Conservation (phyloP, 2,113 vertebrate genomes). For the Coracopsis vasa region DNA sequence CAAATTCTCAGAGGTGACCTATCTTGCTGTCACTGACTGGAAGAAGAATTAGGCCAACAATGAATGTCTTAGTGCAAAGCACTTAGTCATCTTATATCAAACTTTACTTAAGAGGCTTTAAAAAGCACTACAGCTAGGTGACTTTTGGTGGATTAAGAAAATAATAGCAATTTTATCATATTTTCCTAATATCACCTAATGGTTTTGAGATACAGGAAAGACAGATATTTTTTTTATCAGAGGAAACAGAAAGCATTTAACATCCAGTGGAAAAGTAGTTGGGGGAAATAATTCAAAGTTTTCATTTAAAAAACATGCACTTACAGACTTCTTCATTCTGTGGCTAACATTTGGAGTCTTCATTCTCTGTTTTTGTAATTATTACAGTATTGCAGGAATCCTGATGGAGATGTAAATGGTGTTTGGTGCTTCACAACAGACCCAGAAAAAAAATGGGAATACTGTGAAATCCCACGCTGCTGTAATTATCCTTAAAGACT, state of each 20-base stretch:
- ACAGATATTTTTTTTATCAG: not conserved
- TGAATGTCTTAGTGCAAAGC: not conserved
- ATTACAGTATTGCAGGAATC: conserved; percentile 89
- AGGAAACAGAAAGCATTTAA: not conserved
- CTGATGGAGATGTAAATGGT: conserved; percentile 84
- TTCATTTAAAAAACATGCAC: not conserved
- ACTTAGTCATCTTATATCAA: not conserved
- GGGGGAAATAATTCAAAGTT: not conserved
- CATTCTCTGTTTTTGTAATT: conserved; percentile 21
- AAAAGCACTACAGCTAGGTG: not conserved
- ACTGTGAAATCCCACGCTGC: conserved; percentile 86
- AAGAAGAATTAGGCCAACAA: not conserved
- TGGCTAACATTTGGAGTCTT: not conserved
- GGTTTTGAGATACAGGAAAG: not conserved
- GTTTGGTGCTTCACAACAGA: conserved; percentile 93
- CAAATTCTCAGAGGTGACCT: not conserved
- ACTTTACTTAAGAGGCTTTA: not conserved
- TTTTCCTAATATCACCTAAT: not conserved
- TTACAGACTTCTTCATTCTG: not conserved
- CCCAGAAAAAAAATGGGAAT: conserved; percentile 82
- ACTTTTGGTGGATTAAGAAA: not conserved
- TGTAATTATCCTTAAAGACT: conserved; percentile 69
- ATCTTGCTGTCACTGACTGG: not conserved
- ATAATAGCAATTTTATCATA: not conserved
- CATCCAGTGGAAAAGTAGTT: not conserved